Conservation (phyloP, 1,140 invertebrate genomes). For the Hyphantria cunea region DNA sequence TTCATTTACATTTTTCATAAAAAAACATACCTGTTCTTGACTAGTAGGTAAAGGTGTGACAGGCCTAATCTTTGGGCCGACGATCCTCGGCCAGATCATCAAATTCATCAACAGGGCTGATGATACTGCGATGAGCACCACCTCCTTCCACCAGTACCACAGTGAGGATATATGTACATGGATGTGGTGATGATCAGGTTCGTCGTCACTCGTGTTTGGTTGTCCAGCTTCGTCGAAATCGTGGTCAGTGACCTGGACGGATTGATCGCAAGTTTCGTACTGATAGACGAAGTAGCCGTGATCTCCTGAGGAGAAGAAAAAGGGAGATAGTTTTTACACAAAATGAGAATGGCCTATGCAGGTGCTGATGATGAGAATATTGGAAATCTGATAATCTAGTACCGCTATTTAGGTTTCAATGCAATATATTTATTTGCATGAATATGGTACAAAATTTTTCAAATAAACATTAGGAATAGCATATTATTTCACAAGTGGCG, state of each 20-base stretch:
- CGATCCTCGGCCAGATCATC: constrained; percentile 71
- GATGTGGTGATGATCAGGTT: constrained; percentile 63
- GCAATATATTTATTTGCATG: no score
- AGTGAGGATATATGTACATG: constrained; percentile 84
- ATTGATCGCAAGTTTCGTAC: constrained; percentile 68
- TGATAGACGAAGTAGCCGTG: constrained; percentile 72
- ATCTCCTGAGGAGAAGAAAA: constrained; percentile 46
- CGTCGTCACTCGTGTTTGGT: constrained; percentile 50
- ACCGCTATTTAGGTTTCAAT: no score
- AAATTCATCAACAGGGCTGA: constrained; percentile 70
- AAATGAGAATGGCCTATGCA: not conserved
- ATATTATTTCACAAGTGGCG: no score
- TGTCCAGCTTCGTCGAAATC: constrained; percentile 34
- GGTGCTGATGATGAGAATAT: no score
- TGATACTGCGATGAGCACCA: constrained; percentile 64
- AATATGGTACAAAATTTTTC: no score
- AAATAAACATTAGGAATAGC: no score
- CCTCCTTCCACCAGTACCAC: constrained; percentile 89
- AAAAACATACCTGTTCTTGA: constrained; percentile 18
- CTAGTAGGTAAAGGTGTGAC: constrained; percentile 41
- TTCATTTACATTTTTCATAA: no score
- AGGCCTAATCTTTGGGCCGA: constrained; percentile 48
- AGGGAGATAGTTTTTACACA: constrained; percentile 1
- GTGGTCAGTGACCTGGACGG: constrained; percentile 57
- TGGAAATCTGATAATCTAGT: no score